Evolutionary conservation across 2,797 vertebrate species (phyloP), one percentile per base, ranked within the genome.

Genomic region (Phoxinus dragarum): DNA sequence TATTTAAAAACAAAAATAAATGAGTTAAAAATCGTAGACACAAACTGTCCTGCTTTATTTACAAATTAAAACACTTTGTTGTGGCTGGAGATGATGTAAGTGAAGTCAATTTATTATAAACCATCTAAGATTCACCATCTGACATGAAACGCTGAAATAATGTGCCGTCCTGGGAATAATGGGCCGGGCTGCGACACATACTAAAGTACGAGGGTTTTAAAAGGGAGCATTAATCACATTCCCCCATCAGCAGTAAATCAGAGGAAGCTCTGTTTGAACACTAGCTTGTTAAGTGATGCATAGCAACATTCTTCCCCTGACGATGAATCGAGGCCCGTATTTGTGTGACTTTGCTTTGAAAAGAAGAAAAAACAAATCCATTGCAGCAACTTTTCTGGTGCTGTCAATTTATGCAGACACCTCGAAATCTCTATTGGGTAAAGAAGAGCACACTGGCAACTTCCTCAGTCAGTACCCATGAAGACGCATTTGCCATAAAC

Each of bases 51-150:
- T 14, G 88, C 84, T 89, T 91, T 84, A 88, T 91, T 86, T 89
- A 76, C 6, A 88, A 90, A 88, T 89, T 84, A 71, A 87, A 92
- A 92, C 90, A 81, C 89, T 89, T 88, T 42, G 38, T 44, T 42
- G 77, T 88, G 71, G 88, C 89, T 90, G 87, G 67, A 89, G 81
- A 90, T 42, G 67, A 89, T 61, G 69, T 88, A 88, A 73, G 83
- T 90, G 87, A 47, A 81, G 42, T 86, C 88, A 89, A 73, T 92
- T 91, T 80, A 90, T 93, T 92, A 91, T 81, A 91, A 88, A 90
- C 59, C 76, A 77, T 84, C 69, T 80, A 78, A 86, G 59, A 84
- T 56, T 82, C 78, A 68, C 85, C 81, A 74, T 80, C 78, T 88
- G 83, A 90, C 88, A 88, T 88, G 81, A 19, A 76, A 85, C 66